phyloP scores from a whole-genome alignment of 2,113 vertebrate genomes.

The Ptilonorhynchus violaceus region DNA sequence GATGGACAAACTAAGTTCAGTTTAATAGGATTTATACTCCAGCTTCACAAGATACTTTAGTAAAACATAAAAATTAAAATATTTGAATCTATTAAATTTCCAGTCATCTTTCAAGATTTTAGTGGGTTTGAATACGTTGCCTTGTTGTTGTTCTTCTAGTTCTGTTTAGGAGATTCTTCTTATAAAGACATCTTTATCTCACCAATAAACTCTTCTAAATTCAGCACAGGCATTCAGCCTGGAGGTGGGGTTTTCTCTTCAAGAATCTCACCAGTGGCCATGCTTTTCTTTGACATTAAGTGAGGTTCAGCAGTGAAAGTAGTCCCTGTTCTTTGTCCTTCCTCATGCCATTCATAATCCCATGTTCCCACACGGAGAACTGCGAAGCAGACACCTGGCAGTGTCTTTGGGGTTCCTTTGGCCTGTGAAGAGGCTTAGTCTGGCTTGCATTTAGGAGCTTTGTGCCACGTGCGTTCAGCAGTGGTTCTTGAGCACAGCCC shows the following conservation, averaged over 20 bases:
- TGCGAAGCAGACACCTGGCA: rapidly evolving
- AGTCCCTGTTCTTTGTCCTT: not conserved
- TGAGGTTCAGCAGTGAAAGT: not conserved
- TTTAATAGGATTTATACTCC: slow-evolving; percentile 56
- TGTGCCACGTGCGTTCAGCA: rapidly evolving
- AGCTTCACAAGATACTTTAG: not conserved
- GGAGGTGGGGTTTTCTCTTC: not conserved
- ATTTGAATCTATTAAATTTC: not conserved
- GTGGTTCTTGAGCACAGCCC: not conserved
- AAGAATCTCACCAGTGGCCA: not conserved
- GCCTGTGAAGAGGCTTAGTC: rapidly evolving
- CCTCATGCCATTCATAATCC: rapidly evolving
- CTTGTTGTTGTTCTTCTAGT: not conserved
- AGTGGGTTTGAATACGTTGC: not conserved
- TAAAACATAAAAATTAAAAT: not conserved
- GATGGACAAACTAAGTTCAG: slow-evolving; percentile 48
- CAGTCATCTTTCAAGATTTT: not conserved
- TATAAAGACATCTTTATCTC: not conserved
- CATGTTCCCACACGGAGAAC: rapidly evolving
- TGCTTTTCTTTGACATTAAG: not conserved
- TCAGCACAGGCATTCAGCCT: not conserved
- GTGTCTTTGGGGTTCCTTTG: not conserved
- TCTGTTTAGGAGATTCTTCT: not conserved
- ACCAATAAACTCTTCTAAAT: not conserved
- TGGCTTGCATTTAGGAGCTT: not conserved